Evolutionary conservation across 1,140 invertebrate genomes (phyloP).

Genomic region (Drosophila lacteicornis): DNA sequence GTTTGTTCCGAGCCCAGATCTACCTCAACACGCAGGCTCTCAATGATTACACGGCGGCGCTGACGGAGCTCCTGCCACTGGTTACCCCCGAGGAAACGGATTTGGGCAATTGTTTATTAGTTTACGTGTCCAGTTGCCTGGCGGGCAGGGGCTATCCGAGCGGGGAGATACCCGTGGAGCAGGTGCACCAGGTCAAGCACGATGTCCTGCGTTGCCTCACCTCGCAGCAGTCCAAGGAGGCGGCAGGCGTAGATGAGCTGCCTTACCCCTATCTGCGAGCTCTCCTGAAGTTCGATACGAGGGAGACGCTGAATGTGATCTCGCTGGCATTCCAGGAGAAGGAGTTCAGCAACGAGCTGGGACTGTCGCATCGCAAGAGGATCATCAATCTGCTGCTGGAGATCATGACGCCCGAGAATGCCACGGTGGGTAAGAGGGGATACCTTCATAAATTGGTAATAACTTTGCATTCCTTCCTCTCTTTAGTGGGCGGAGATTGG

Average conservation of each 20-base stretch:
- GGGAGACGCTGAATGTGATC: conserved; percentile 96
- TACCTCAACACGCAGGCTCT: conserved; percentile 95
- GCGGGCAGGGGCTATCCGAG: conserved; percentile 95
- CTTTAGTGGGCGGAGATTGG: conserved; percentile 86
- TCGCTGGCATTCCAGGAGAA: conserved; percentile 94
- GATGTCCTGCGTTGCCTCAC: conserved; percentile 89
- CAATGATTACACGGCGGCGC: conserved; percentile 92
- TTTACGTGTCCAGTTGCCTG: conserved; percentile 97
- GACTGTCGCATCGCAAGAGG: conserved; percentile 90
- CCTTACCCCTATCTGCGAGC: conserved; percentile 93
- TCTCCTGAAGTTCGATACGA: conserved; percentile 93
- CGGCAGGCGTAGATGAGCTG: conserved; percentile 87
- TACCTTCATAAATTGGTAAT: no score
- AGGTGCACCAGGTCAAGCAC: conserved; percentile 90
- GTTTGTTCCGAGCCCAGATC: conserved; percentile 94
- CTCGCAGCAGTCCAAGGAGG: conserved; percentile 89
- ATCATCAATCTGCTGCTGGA: conserved; percentile 92
- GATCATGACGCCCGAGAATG: conserved; percentile 90
- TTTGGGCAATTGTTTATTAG: conserved; percentile 95
- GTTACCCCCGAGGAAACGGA: conserved; percentile 84
- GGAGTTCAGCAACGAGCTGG: conserved; percentile 91
- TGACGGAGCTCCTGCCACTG: conserved; percentile 91
- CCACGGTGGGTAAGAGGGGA: conserved; percentile 86
- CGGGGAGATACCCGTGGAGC: conserved; percentile 91
- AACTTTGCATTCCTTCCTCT: background rate